phyloP scores from a whole-genome alignment of 2,797 vertebrate genomes.

The Cuculus canorus region DNA sequence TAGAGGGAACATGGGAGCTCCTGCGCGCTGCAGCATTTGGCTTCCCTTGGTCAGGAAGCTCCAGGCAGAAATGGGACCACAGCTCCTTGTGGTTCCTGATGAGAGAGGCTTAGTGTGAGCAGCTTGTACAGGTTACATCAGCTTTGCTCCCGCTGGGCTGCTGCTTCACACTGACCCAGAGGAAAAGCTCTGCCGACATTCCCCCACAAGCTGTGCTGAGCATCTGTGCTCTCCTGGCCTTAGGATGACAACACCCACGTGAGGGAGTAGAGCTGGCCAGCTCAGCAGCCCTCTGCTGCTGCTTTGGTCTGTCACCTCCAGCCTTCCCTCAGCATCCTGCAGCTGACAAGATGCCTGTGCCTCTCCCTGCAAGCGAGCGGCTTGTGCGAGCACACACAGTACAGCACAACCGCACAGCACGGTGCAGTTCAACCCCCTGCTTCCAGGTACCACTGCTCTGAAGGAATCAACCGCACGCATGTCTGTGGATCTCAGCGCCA shows the following conservation, averaged over 20 bases:
- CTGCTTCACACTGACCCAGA: neutral
- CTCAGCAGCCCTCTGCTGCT: rapidly evolving
- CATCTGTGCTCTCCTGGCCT: neutral
- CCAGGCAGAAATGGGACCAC: neutral
- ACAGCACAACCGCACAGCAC: neutral
- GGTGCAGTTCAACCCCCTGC: neutral
- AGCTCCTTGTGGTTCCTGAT: neutral
- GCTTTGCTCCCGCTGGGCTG: neutral
- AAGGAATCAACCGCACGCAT: rapidly evolving
- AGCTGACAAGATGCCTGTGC: neutral
- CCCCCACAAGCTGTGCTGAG: neutral
- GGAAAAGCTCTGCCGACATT: neutral
- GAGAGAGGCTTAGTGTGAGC: neutral
- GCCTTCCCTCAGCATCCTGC: neutral
- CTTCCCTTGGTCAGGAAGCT: neutral
- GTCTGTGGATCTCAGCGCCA: rapidly evolving
- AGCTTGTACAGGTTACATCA: neutral
- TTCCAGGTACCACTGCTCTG: neutral
- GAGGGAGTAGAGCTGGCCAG: neutral
- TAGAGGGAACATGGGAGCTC: neutral
- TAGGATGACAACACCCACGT: neutral
- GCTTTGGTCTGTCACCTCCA: neutral
- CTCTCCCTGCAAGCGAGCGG: neutral
- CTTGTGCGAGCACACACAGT: neutral
- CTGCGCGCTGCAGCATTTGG: neutral